Percentiles rank a stretch among this genome's conserved stretches.
Evolutionary conservation across 35 echinoderm and acorn worm species (phyloP).

Genomic region (Ptychodera flava): DNA sequence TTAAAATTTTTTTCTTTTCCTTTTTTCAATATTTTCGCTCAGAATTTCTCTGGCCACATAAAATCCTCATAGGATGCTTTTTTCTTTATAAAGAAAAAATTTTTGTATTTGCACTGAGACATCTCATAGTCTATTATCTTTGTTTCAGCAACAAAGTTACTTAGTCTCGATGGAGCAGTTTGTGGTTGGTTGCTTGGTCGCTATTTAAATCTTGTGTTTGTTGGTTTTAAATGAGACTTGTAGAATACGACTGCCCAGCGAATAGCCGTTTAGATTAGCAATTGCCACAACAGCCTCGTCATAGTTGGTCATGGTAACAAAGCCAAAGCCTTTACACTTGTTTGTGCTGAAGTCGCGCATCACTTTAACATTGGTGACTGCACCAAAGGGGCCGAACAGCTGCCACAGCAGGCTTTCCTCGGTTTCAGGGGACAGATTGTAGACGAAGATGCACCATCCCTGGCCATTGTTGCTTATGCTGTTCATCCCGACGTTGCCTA

Average conservation of each 20-base stretch:
- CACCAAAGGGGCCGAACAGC: conserved; percentile 93
- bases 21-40: not conserved
- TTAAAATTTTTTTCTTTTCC: not conserved
- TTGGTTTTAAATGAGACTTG: conserved; percentile 98
- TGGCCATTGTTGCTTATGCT: conserved; percentile 91
- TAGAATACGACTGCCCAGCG: conserved; percentile 72
- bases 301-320: conserved; percentile 99
- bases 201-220: conserved; percentile 39
- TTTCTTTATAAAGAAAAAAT: not conserved
- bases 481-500: not conserved
- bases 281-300: conserved; percentile 92
- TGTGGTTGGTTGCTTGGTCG: not conserved
- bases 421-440: conserved; percentile 87
- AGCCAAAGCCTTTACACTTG: conserved; percentile 96
- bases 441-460: conserved; percentile 97
- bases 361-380: conserved; percentile 94
- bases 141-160: not conserved
- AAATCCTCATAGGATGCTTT: not conserved
- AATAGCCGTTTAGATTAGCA: conserved; percentile 80
- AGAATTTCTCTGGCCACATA: not conserved
- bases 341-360: conserved; percentile 79
- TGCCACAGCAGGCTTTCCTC: conserved; percentile 96
- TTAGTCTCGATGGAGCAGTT: not conserved
- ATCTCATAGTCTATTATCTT: not conserved
- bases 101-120: not conserved